These are phyloP conservation scores for Incurvaria masculella DNA, from an alignment of 2,888 invertebrate genomes.

Conservation along the genomic window DNA sequence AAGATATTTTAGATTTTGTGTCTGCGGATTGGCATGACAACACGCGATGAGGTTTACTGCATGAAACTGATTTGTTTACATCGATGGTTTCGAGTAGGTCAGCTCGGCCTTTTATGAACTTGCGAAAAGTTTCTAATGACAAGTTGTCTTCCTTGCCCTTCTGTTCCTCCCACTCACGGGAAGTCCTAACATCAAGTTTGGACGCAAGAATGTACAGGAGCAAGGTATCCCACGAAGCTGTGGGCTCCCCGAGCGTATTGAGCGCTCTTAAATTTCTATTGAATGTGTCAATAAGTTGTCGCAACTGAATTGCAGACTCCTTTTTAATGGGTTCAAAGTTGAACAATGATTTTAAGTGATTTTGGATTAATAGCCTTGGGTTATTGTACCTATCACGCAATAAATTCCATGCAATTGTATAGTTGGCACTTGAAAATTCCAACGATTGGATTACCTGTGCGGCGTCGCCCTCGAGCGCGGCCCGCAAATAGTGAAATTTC, in stretches of 20 bases:
- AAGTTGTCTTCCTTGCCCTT: neutral
- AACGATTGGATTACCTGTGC: conserved; percentile 3
- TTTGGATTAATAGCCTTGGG: neutral
- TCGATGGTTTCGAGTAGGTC: too few relatives aligned
- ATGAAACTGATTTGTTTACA: neutral
- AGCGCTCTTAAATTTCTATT: conserved; percentile 1
- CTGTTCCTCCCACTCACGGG: conserved; percentile 3
- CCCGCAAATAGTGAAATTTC: conserved; percentile 4
- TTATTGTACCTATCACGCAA: conserved; percentile 3
- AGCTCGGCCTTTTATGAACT: too few relatives aligned
- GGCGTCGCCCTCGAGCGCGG: conserved; percentile 3
- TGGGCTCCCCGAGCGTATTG: neutral
- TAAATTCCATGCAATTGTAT: conserved; percentile 5
- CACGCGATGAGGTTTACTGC: neutral
- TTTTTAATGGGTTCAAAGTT: neutral
- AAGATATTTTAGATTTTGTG: too few relatives aligned
- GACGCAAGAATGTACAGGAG: neutral
- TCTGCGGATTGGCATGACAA: too few relatives aligned
- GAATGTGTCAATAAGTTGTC: neutral
- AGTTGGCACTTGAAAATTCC: conserved; percentile 3
- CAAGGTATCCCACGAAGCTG: conserved; percentile 2
- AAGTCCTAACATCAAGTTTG: neutral
- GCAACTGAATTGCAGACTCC: neutral
- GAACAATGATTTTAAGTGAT: neutral
- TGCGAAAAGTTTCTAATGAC: too few relatives aligned